Percentiles rank a stretch among this genome's conserved stretches.
phyloP scores from a whole-genome alignment of 1,140 invertebrate species.

The Platorchestia sp. region DNA sequence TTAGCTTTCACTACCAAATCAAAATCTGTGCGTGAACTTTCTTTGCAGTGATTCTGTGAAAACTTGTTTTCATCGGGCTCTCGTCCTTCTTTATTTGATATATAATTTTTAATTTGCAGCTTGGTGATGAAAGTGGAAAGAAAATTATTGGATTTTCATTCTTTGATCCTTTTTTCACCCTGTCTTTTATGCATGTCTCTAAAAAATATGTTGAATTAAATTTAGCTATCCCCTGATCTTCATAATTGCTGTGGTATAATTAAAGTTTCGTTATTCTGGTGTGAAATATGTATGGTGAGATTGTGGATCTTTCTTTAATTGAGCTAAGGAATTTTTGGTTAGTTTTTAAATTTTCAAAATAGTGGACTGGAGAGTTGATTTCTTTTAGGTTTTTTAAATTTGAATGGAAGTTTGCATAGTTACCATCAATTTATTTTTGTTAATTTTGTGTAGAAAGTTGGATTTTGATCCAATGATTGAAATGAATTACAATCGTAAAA shows the following conservation, averaged over 20 bases:
- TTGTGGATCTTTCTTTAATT: background rate
- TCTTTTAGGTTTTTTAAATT: background rate
- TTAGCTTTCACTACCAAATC: no score
- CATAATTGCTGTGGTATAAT: background rate
- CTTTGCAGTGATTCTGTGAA: no score
- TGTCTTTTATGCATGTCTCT: no score
- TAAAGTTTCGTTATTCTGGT: background rate
- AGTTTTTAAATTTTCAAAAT: background rate
- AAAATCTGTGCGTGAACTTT: no score
- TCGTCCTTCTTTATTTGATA: no score
- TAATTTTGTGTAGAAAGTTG: background rate
- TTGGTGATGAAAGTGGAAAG: no score
- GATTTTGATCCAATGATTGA: background rate
- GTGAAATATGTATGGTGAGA: background rate
- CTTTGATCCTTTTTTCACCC: background rate
- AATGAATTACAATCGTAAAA: background rate
- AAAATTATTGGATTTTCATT: background rate
- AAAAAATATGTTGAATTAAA: no score
- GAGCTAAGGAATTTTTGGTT: background rate
- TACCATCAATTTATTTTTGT: background rate
- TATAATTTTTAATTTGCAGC: no score
- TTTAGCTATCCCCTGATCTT: no score
- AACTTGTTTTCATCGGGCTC: no score
- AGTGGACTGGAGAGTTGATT: background rate
- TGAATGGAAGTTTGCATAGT: background rate